phyloP scores from a whole-genome alignment of 2,888 invertebrate genomes.

The Polymixis lichenea region DNA sequence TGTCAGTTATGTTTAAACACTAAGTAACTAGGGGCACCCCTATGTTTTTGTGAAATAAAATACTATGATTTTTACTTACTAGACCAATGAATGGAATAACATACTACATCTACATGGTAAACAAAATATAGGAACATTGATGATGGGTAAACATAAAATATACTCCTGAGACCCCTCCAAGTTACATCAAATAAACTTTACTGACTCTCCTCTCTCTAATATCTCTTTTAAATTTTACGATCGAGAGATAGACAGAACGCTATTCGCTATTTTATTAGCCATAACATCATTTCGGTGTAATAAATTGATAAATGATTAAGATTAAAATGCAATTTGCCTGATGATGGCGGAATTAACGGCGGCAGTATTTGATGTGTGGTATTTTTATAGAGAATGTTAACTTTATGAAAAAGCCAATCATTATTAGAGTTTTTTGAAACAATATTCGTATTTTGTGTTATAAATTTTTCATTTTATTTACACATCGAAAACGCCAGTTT shows the following conservation, averaged over 20 bases:
- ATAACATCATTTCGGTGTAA: conserved; percentile 56
- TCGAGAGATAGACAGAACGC: conserved; percentile 61
- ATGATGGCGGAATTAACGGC: conserved; percentile 19
- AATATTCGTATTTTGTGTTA: too few relatives aligned
- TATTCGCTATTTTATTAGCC: conserved; percentile 67
- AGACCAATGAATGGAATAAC: neutral
- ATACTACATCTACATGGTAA: neutral
- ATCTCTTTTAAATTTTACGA: conserved; percentile 75
- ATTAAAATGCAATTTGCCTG: conserved; percentile 60
- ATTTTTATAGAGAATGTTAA: neutral
- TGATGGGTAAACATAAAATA: conserved; percentile 42
- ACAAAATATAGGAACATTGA: conserved; percentile 40
- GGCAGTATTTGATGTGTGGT: conserved; percentile 1
- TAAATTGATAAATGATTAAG: conserved; percentile 65
- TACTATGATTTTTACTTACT: too few relatives aligned
- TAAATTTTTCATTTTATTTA: too few relatives aligned
- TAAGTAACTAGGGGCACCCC: neutral
- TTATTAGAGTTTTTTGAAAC: too few relatives aligned
- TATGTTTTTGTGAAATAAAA: neutral
- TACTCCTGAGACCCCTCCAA: conserved; percentile 12
- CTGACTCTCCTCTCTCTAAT: conserved; percentile 59
- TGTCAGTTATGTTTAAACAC: neutral
- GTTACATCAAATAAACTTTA: conserved; percentile 69
- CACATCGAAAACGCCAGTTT: neutral
- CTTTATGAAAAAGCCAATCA: neutral